Base-by-base conservation (phyloP, 2,888 invertebrate species). In the Myopa tessellatipennis region DNA sequence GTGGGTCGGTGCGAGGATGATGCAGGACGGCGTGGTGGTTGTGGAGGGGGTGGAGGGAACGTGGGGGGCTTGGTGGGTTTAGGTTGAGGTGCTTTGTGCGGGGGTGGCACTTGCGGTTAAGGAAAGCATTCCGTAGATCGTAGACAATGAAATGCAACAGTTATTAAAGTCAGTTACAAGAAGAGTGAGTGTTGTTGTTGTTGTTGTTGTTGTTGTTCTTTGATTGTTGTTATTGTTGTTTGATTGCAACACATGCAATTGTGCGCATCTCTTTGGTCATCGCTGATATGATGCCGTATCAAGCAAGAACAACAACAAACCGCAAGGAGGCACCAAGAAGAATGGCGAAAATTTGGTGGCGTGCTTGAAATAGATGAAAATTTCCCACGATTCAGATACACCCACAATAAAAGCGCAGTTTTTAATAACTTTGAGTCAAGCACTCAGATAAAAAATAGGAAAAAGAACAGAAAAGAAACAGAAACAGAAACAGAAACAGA, bases 351-450 rank as follows among this genome's bases (percentile, higher is more conserved):
- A 55, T 55, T 4, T 60, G 26, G 4, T 61, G 68, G 60, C 50
- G 60, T 75, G 45, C n/a, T 45, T 60, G 45, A 69, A 68, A 34
- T 52, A 38, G 34, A 68, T 60, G 60, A 69, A 69, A 60, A 69
- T 75, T 75, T 75, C 75, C 75, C 75, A 75, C 75, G 75, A 75
- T 75, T 75, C 75, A 75, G 75, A 69, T 68, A 68, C 75, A 75
- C 69, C 75, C 75, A 75, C 75, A 75, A 60, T 69, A 75, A 68
- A 75, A 69, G 60, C 75, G 60, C 69, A 34, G 38, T 68, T 75
- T 75, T 75, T 75, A 75, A 75, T 75, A 75, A 75, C 74, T 68
- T 74, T 67, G 58, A 55, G 12, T 67, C 34, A 34, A 36, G 50
- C 14, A 10, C 14, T 36, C 40, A 26, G 8, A 12, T 2, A 26